Evolutionary conservation across 2,888 invertebrate species (phyloP).

Genomic region (Lepidonotus clava): DNA sequence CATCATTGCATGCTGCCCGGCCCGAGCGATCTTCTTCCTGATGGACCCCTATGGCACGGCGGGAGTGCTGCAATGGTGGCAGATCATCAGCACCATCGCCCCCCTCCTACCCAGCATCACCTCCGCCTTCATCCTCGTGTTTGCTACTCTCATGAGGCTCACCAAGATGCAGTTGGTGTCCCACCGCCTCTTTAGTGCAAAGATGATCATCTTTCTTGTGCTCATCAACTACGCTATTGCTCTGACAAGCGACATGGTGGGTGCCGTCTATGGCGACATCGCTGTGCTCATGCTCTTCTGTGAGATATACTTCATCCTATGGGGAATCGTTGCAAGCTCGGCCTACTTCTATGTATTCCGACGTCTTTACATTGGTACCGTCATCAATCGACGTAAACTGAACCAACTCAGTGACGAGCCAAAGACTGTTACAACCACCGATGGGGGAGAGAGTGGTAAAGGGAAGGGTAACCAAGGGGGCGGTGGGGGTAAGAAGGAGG

Average conservation of each 20-base stretch:
- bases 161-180: slow-evolving; percentile 5
- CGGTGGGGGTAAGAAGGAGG: neutral
- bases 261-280: neutral
- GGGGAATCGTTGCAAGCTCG: neutral
- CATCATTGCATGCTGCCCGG: neutral
- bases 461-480: neutral
- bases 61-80: neutral
- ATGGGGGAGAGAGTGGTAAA: neutral
- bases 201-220: neutral
- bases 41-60: neutral
- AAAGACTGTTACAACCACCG: too few relatives aligned
- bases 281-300: neutral
- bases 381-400: neutral
- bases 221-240: neutral
- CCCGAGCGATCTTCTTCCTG: neutral
- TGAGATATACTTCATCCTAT: neutral
- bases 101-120: neutral
- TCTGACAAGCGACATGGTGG: neutral
- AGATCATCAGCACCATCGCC: neutral
- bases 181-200: neutral
- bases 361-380: neutral
- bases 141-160: neutral
- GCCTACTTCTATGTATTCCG: neutral
- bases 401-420: neutral
- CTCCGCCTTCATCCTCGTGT: neutral